Evolutionary conservation across 2,888 invertebrate species (phyloP).

Genomic region (Suillia variegata): DNA sequence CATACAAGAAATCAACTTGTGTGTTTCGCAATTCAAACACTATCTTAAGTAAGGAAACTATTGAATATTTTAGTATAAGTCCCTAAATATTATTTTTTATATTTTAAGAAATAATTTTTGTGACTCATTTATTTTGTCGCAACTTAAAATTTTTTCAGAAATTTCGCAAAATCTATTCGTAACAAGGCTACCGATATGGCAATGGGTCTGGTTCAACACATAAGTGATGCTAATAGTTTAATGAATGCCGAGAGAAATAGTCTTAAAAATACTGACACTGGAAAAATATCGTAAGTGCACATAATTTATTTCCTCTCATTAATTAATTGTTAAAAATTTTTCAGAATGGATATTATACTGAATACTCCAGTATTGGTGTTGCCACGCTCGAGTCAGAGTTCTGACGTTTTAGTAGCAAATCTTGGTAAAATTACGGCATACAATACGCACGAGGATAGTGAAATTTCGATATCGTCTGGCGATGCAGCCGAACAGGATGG

Average conservation of each 20-base stretch:
- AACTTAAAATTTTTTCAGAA: slow-evolving; percentile 64
- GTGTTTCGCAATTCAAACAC: slow-evolving; percentile 88
- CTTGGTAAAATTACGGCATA: slow-evolving; percentile 81
- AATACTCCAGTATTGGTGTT: slow-evolving; percentile 92
- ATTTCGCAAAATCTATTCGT: slow-evolving; percentile 83
- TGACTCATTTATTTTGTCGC: no score
- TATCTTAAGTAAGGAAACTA: slow-evolving; percentile 64
- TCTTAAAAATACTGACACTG: background rate
- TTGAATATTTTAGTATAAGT: background rate
- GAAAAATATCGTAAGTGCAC: slow-evolving; percentile 32
- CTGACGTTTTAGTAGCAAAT: slow-evolving; percentile 88
- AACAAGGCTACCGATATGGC: slow-evolving; percentile 95
- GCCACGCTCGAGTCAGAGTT: slow-evolving; percentile 77
- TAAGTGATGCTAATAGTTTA: slow-evolving; percentile 38
- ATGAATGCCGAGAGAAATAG: background rate
- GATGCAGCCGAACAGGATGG: slow-evolving; percentile 5
- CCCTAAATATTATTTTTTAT: no score
- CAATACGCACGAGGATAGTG: slow-evolving; percentile 55
- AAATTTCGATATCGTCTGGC: slow-evolving; percentile 10
- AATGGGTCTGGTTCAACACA: slow-evolving; percentile 80
- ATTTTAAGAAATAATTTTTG: no score
- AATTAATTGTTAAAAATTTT: slow-evolving; percentile 8
- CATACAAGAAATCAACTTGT: slow-evolving; percentile 83
- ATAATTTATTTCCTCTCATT: slow-evolving; percentile 4
- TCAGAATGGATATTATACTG: slow-evolving; percentile 75